Conservation (phyloP, 2,888 invertebrate genomes). For the Agrochola lychnidis region DNA sequence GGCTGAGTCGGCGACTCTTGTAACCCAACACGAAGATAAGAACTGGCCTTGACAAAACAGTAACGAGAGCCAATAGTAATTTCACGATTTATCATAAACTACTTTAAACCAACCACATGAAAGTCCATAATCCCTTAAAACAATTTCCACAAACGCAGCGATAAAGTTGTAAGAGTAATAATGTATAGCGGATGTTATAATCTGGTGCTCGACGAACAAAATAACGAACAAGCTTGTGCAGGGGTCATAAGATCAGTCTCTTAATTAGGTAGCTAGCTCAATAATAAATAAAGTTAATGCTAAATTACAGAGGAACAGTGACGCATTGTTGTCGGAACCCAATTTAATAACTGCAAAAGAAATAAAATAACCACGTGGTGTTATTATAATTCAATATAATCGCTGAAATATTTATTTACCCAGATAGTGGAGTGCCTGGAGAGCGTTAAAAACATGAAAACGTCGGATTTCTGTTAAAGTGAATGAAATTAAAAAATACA, state of each 20-base stretch:
- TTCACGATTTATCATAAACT: conserved; percentile 57
- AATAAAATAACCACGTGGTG: conserved; percentile 12
- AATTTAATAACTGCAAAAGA: conserved; percentile 18
- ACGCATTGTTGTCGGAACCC: conserved; percentile 30
- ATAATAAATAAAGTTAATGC: conserved; percentile 51
- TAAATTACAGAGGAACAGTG: conserved; percentile 44
- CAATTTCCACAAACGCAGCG: conserved; percentile 43
- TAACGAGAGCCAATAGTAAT: conserved; percentile 51
- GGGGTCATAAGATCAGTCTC: conserved; percentile 69
- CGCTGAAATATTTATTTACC: neutral
- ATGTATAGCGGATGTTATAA: conserved; percentile 82
- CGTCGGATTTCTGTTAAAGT: no score
- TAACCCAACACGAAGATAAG: conserved; percentile 85
- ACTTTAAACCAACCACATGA: conserved; percentile 45
- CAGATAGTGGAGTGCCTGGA: neutral
- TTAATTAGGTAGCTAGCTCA: conserved; percentile 67
- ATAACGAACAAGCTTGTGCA: conserved; percentile 73
- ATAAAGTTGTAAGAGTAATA: conserved; percentile 55
- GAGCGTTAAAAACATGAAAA: no score
- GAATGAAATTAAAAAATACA: no score
- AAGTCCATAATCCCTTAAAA: conserved; percentile 41
- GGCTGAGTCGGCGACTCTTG: conserved; percentile 82
- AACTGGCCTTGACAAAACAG: conserved; percentile 79
- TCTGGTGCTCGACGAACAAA: conserved; percentile 75
- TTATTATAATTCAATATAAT: neutral